Evolutionary conservation across 1,140 invertebrate species (phyloP).

Genomic region (Danaus plexippus): DNA sequence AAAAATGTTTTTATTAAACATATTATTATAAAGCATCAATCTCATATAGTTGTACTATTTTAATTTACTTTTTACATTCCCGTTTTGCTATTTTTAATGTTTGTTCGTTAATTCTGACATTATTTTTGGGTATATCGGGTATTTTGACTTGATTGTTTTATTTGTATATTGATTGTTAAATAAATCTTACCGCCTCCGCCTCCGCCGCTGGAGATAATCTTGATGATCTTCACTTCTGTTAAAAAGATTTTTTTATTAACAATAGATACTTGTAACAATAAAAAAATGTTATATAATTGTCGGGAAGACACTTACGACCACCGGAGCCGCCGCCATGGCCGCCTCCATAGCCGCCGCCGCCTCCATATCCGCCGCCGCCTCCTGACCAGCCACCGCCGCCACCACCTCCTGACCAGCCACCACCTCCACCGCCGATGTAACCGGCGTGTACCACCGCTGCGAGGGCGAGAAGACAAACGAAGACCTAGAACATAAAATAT

Average conservation of each 20-base stretch:
- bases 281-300: neutral
- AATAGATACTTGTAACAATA: neutral
- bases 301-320: constrained; percentile 1
- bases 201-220: constrained; percentile 39
- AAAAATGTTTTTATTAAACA: no score
- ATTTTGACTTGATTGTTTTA: no score
- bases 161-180: no score
- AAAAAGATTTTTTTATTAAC: constrained; percentile 11
- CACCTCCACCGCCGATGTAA: constrained; percentile 37
- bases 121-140: no score
- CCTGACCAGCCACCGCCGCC: constrained; percentile 36
- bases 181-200: constrained; percentile 26
- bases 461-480: constrained; percentile 54
- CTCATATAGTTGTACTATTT: no score
- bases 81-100: no score
- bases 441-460: constrained; percentile 46
- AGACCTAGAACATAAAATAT: constrained; percentile 43
- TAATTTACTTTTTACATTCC: no score
- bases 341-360: constrained; percentile 22
- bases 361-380: constrained; percentile 33
- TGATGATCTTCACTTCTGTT: constrained; percentile 52
- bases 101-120: no score
- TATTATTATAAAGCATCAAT: no score
- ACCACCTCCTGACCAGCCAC: constrained; percentile 35
- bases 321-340: constrained; percentile 23